Evolutionary conservation across 2,888 invertebrate species (phyloP).

Genomic region (Ypsolopha scabrella): DNA sequence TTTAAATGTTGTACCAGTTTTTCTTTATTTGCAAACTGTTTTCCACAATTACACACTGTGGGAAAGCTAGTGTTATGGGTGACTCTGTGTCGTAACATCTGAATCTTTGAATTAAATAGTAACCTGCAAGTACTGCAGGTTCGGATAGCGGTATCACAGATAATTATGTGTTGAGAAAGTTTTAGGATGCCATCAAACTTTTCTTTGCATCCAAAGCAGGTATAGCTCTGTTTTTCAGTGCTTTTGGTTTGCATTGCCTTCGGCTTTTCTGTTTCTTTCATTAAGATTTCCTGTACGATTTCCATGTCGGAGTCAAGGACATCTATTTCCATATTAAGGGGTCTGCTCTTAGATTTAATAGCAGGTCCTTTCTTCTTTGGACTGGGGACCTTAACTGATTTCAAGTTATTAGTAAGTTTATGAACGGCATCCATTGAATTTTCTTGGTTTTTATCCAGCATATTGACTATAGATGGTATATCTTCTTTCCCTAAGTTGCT

Average conservation of each 20-base stretch:
- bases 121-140: constrained; percentile 47
- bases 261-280: constrained; percentile 35
- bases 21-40: constrained; percentile 35
- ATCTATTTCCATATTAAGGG: constrained; percentile 49
- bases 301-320: constrained; percentile 49
- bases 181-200: constrained; percentile 39
- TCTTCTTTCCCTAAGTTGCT: constrained; percentile 59
- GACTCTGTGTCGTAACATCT: constrained; percentile 45
- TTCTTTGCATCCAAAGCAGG: constrained; percentile 50
- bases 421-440: constrained; percentile 23
- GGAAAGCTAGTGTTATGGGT: constrained; percentile 26
- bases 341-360: constrained; percentile 20
- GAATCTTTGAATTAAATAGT: constrained; percentile 47
- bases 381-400: constrained; percentile 33
- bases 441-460: constrained; percentile 47
- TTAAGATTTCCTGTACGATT: constrained; percentile 42
- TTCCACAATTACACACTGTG: constrained; percentile 40
- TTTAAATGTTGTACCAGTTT: constrained; percentile 37
- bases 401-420: constrained; percentile 22
- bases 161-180: constrained; percentile 44
- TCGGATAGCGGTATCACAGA: constrained; percentile 42
- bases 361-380: constrained; percentile 39
- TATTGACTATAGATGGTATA: constrained; percentile 54
- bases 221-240: constrained; percentile 22
- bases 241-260: constrained; percentile 14